These are phyloP conservation scores for Tyrophagus putrescentiae DNA, from an alignment of 1,140 invertebrate genomes.

Conservation along the genomic window DNA sequence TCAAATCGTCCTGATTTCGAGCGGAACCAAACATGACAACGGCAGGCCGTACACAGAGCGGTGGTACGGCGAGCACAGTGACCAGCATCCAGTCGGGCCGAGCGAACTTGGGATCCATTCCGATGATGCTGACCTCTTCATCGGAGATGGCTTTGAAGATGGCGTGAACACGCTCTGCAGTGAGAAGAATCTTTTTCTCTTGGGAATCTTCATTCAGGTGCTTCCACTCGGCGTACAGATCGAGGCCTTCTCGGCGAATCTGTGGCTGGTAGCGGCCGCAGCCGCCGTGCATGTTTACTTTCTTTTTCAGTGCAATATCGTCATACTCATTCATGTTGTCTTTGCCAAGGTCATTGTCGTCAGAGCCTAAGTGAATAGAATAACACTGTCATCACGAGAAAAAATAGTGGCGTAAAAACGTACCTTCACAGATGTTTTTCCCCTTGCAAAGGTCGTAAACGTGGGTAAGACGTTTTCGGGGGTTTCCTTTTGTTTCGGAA, in stretches of 20 bases:
- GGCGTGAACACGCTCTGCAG: constrained; percentile 87
- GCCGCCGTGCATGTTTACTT: constrained; percentile 71
- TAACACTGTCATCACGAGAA: not conserved
- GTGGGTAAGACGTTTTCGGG: constrained; percentile 77
- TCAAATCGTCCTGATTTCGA: constrained; percentile 95
- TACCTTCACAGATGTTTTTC: constrained; percentile 91
- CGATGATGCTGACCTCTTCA: constrained; percentile 87
- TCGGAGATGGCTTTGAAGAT: constrained; percentile 94
- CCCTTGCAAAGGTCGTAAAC: constrained; percentile 97
- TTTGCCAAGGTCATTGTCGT: constrained; percentile 64
- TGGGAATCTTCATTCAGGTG: constrained; percentile 94
- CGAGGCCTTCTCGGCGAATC: constrained; percentile 69
- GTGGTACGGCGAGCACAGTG: constrained; percentile 91
- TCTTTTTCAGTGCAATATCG: constrained; percentile 37
- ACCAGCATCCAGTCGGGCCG: constrained; percentile 99
- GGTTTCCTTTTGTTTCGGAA: constrained; percentile 90
- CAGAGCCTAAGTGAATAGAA: constrained; percentile 41
- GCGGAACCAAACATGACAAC: constrained; percentile 98
- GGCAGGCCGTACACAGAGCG: constrained; percentile 75
- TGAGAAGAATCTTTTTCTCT: constrained; percentile 79
- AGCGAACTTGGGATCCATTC: constrained; percentile 64
- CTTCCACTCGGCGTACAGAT: constrained; percentile 87
- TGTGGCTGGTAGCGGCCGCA: constrained; percentile 95
- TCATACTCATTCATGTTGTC: constrained; percentile 7
- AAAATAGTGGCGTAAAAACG: not conserved